Conservation (phyloP, 1,140 invertebrate species). For the Cydia pomonella region DNA sequence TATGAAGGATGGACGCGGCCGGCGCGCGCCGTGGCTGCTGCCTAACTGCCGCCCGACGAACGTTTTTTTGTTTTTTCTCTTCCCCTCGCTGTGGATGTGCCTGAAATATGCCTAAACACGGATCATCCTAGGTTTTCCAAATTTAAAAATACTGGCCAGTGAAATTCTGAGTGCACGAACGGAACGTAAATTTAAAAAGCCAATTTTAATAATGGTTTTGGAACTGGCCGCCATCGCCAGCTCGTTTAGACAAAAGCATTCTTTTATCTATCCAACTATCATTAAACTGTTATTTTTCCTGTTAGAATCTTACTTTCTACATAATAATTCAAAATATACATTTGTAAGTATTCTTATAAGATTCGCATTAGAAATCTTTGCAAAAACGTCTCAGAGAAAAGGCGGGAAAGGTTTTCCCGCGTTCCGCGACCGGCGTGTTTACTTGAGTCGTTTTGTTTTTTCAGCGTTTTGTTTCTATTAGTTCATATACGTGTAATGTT, state of each 20-base stretch:
- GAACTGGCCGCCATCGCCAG: not conserved
- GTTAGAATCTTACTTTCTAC: not conserved
- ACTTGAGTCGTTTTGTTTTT: slow-evolving; percentile 40
- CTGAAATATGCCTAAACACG: slow-evolving; percentile 60
- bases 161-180: slow-evolving; percentile 7
- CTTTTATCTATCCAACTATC: not conserved
- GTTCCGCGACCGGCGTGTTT: slow-evolving; percentile 35
- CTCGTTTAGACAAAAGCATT: not conserved
- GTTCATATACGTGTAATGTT: not conserved
- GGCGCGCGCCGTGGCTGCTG: slow-evolving; percentile 69
- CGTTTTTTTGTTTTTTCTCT: slow-evolving; percentile 76
- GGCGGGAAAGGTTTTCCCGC: slow-evolving; percentile 29
- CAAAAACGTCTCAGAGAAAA: slow-evolving; percentile 26
- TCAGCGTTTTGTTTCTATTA: slow-evolving; percentile 40
- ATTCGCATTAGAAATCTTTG: slow-evolving; percentile 26
- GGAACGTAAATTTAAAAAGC: not conserved
- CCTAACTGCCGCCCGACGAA: slow-evolving; percentile 59
- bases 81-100: slow-evolving; percentile 64
- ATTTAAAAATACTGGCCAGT: slow-evolving; percentile 22
- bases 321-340: not conserved
- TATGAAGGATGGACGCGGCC: slow-evolving; percentile 68
- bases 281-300: not conserved
- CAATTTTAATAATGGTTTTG: slow-evolving; percentile 1
- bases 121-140: slow-evolving; percentile 52
- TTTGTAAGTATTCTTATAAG: slow-evolving; percentile 23